These are phyloP conservation scores for Thomomys bottae DNA, from an alignment of 2,113 vertebrate species.

Conservation along the genomic window DNA sequence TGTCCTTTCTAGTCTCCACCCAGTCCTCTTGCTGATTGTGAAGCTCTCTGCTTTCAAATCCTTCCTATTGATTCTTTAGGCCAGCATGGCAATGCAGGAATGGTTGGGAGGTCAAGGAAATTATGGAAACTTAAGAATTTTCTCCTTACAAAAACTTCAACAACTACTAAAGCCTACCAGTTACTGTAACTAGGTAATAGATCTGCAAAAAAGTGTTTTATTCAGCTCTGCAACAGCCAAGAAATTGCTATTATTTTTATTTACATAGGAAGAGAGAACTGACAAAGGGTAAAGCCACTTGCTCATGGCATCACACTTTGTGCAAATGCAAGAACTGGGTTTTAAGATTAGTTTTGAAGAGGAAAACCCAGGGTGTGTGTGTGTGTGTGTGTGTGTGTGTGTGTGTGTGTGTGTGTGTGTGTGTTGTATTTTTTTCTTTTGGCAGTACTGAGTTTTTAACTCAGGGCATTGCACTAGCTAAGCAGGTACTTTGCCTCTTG, in stretches of 20 bases:
- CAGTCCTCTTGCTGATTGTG: not conserved
- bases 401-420: not conserved
- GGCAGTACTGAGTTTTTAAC: too few relatives aligned
- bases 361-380: not conserved
- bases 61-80: not conserved
- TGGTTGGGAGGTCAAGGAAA: not conserved
- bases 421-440: too few relatives aligned
- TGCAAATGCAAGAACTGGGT: not conserved
- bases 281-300: conserved; percentile 10
- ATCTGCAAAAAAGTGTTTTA: not conserved
- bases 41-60: not conserved
- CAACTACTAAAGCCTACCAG: not conserved
- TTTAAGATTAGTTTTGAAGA: conserved; percentile 5
- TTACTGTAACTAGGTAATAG: not conserved
- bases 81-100: conserved; percentile 2
- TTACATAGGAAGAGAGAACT: not conserved
- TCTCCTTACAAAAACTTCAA: not conserved
- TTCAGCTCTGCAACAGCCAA: not conserved
- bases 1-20: not conserved
- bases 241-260: conserved; percentile 13
- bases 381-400: too few relatives aligned
- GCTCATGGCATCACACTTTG: not conserved
- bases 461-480: too few relatives aligned
- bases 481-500: too few relatives aligned
- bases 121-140: not conserved